Conservation (phyloP, 2,113 vertebrate genomes). For the Lipophrys pholis region DNA sequence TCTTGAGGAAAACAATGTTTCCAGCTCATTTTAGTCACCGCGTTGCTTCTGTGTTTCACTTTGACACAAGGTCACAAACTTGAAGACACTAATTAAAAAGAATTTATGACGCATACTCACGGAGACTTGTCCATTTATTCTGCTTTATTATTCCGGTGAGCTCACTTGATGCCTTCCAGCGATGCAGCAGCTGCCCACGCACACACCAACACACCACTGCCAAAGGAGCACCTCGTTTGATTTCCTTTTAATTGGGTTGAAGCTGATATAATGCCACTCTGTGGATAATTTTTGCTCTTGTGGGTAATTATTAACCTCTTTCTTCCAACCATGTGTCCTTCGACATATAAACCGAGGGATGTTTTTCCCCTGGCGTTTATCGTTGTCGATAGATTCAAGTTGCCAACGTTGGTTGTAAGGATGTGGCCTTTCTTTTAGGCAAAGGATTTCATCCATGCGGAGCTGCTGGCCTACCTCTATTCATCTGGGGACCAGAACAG, state of each 20-base stretch:
- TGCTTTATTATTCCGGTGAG: constrained; percentile 44
- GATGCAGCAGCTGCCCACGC: constrained; percentile 13
- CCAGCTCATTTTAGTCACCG: constrained; percentile 9
- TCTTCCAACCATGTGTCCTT: neutral
- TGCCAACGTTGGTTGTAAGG: neutral
- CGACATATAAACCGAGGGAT: neutral
- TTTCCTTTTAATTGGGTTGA: neutral
- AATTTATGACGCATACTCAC: constrained; percentile 33
- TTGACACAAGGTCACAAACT: constrained; percentile 25
- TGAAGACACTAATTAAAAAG: constrained; percentile 28
- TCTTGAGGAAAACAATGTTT: neutral
- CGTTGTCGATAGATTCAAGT: neutral
- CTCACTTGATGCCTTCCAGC: constrained; percentile 30
- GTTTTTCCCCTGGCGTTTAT: neutral
- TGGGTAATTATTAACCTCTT: neutral
- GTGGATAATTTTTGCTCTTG: constrained; percentile 3
- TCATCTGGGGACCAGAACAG: constrained; percentile 91
- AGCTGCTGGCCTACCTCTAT: constrained; percentile 96
- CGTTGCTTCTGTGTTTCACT: constrained; percentile 1
- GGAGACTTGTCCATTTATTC: constrained; percentile 35
- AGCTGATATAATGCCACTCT: neutral
- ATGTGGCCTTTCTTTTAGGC: constrained; percentile 74
- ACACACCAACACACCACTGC: constrained; percentile 1
- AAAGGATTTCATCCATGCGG: constrained; percentile 97
- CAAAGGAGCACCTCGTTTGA: neutral